A percentile compares a stretch with the other conserved stretches of the same genome.
Evolutionary conservation across 53 echinoderm and acorn worm species (phyloP).

Genomic region (Mesocentrotus franciscanus): DNA sequence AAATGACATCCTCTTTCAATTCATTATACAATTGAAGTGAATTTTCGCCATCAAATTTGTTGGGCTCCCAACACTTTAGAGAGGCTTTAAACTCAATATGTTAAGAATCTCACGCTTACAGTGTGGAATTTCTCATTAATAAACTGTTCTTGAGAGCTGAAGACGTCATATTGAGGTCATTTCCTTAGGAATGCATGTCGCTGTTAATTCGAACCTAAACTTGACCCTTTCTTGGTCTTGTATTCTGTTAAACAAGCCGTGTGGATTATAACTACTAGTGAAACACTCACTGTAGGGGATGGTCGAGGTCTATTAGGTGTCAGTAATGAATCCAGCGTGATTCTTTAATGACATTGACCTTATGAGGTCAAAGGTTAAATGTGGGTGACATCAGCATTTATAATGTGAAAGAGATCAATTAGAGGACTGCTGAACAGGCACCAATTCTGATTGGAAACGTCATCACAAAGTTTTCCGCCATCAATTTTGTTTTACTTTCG

Average conservation of each 20-base stretch:
- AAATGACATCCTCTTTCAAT: no score
- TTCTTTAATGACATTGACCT: neutral
- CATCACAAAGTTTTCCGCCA: neutral
- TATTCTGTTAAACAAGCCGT: neutral
- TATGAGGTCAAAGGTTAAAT: conserved; percentile 9
- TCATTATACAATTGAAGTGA: no score
- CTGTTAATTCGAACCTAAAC: neutral
- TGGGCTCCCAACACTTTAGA: no score
- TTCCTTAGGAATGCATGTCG: neutral
- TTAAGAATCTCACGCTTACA: neutral
- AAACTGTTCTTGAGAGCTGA: neutral
- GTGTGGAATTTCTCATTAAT: neutral
- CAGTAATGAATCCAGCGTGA: neutral
- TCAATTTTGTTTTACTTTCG: no score
- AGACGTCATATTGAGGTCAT: conserved; percentile 16
- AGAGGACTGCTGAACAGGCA: neutral
- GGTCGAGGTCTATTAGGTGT: neutral
- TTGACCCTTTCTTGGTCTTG: neutral
- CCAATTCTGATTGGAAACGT: neutral
- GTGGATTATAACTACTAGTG: neutral
- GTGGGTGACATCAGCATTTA: conserved; percentile 14
- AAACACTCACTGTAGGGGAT: neutral
- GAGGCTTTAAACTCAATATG: neutral
- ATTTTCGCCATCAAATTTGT: no score
- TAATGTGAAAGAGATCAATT: conserved; percentile 21